Conservation (phyloP, 1,140 invertebrate genomes). For the Drosophila ercepeae region DNA sequence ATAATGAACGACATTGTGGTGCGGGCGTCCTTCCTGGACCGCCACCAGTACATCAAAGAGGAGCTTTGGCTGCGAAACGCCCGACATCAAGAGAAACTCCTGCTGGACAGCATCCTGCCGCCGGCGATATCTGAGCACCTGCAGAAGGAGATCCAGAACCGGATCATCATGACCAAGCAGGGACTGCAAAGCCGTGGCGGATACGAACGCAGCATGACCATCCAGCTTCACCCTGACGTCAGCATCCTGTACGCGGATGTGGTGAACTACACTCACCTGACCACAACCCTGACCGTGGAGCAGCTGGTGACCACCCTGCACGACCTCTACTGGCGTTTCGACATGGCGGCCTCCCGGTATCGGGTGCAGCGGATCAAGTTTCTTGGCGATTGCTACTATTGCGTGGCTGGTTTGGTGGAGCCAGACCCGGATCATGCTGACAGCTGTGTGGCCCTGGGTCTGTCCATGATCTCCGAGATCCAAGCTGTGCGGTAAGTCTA, state of each 20-base stretch:
- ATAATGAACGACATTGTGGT: slow-evolving; percentile 94
- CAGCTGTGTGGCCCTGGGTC: slow-evolving; percentile 93
- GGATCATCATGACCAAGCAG: slow-evolving; percentile 85
- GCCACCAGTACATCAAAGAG: slow-evolving; percentile 93
- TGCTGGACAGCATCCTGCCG: slow-evolving; percentile 94
- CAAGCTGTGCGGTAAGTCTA: slow-evolving; percentile 87
- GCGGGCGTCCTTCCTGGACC: slow-evolving; percentile 93
- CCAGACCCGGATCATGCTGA: slow-evolving; percentile 90
- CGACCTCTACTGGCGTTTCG: slow-evolving; percentile 96
- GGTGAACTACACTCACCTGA: slow-evolving; percentile 96
- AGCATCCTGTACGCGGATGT: slow-evolving; percentile 98
- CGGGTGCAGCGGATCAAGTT: slow-evolving; percentile 94
- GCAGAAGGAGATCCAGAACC: slow-evolving; percentile 89
- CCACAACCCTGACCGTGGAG: slow-evolving; percentile 91
- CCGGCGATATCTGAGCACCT: slow-evolving; percentile 92
- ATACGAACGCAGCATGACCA: slow-evolving; percentile 89
- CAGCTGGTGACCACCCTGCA: slow-evolving; percentile 95
- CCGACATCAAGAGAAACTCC: slow-evolving; percentile 92
- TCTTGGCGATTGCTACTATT: slow-evolving; percentile 96
- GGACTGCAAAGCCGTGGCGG: neutral
- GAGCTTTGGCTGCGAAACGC: slow-evolving; percentile 91
- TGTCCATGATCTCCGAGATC: slow-evolving; percentile 96
- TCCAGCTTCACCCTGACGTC: slow-evolving; percentile 94
- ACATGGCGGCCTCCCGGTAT: slow-evolving; percentile 91
- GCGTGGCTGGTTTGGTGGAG: slow-evolving; percentile 92